Percentiles rank a stretch among this genome's conserved stretches.
phyloP scores from a whole-genome alignment of 1,140 invertebrate species.

The Rhagoletis zephyria region DNA sequence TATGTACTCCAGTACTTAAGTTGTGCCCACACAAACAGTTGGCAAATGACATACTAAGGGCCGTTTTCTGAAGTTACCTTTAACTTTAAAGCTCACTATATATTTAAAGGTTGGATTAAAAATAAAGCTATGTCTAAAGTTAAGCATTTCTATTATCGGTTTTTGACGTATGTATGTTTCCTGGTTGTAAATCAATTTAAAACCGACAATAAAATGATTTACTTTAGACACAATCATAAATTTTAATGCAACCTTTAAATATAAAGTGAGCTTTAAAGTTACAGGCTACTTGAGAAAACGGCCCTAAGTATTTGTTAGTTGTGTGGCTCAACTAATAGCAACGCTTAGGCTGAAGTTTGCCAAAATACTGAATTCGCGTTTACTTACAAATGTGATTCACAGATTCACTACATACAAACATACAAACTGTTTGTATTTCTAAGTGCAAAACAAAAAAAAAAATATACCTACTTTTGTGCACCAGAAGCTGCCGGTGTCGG shows the following conservation, averaged over 20 bases:
- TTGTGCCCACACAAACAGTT: not conserved
- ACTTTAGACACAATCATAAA: too few species aligned
- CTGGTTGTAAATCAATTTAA: too few species aligned
- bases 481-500: slow-evolving; percentile 38
- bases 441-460: not conserved
- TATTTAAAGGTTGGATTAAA: too few species aligned
- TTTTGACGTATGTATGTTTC: too few species aligned
- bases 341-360: not conserved
- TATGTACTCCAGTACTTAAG: not conserved
- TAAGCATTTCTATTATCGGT: too few species aligned
- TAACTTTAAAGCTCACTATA: too few species aligned
- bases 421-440: not conserved
- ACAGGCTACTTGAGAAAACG: too few species aligned
- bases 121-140: too few species aligned
- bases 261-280: too few species aligned
- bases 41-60: slow-evolving; percentile 44
- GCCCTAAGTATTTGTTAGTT: slow-evolving; percentile 43
- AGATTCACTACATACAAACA: not conserved
- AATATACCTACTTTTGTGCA: slow-evolving; percentile 6
- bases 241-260: too few species aligned
- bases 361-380: not conserved
- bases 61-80: too few species aligned
- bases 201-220: too few species aligned
- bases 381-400: not conserved
- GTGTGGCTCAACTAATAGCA: slow-evolving; percentile 17